phyloP scores from a whole-genome alignment of 2,888 invertebrate genomes.

The Platypus cylindrus region DNA sequence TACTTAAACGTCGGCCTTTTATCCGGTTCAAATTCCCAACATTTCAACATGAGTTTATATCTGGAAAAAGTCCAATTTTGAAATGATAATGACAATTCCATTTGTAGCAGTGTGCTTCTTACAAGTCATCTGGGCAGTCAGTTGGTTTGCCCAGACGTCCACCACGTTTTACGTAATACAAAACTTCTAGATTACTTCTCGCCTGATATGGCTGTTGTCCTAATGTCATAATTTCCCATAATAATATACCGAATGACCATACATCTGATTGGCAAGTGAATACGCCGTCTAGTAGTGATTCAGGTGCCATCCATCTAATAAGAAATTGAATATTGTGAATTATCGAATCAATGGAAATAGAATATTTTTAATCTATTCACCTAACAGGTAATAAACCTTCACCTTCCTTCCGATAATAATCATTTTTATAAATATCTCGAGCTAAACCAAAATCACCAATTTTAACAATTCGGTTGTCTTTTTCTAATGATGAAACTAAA shows the following conservation, averaged over 20 bases:
- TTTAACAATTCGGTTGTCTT: constrained; percentile 71
- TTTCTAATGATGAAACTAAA: constrained; percentile 62
- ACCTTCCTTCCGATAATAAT: constrained; percentile 93
- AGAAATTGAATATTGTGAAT: not conserved
- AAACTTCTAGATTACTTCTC: constrained; percentile 80
- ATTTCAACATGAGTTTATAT: constrained; percentile 71
- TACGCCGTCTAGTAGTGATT: constrained; percentile 88
- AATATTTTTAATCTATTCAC: constrained; percentile 4
- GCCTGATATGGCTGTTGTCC: constrained; percentile 97
- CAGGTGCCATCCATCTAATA: constrained; percentile 91
- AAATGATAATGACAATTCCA: constrained; percentile 3
- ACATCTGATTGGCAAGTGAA: constrained; percentile 96
- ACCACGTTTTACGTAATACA: constrained; percentile 78
- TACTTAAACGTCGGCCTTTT: constrained; percentile 77
- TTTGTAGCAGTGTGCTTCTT: no score
- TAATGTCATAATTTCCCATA: constrained; percentile 94
- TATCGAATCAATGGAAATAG: not conserved
- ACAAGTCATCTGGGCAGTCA: constrained; percentile 74
- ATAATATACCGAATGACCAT: constrained; percentile 86
- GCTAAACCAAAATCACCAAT: constrained; percentile 96
- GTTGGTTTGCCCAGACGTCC: constrained; percentile 71
- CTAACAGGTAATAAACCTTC: constrained; percentile 78
- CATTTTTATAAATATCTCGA: constrained; percentile 91
- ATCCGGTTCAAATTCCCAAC: constrained; percentile 78
- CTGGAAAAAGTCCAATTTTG: constrained; percentile 37